These are phyloP conservation scores for Ammospiza caudacuta DNA, from an alignment of 2,113 vertebrate genomes.

Conservation along the genomic window DNA sequence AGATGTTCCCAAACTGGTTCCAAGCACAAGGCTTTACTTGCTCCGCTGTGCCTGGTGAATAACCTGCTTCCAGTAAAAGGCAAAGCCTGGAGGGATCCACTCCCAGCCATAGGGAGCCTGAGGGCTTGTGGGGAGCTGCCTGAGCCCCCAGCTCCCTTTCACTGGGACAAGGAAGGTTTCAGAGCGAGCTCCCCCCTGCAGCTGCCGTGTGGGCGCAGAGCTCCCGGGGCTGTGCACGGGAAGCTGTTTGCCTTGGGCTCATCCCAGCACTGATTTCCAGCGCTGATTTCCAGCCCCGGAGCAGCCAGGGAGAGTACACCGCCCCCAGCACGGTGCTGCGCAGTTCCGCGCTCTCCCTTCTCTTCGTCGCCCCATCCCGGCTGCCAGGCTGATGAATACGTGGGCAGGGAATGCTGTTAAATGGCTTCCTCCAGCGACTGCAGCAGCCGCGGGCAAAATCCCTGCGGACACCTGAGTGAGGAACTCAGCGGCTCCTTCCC, in stretches of 20 bases:
- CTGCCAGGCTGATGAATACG: not conserved
- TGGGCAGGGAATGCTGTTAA: not conserved
- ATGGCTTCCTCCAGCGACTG: not conserved
- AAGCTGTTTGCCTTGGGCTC: not conserved
- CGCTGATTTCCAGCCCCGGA: not conserved
- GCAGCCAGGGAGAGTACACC: not conserved
- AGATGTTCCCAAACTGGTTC: not conserved
- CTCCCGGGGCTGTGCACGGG: accelerated
- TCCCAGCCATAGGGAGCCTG: not conserved
- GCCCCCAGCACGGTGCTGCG: not conserved
- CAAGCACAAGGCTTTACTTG: not conserved
- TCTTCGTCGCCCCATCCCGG: not conserved
- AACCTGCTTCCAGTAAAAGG: not conserved
- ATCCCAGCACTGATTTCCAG: not conserved
- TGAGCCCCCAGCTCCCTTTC: not conserved
- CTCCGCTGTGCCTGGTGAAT: no score
- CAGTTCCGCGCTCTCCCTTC: not conserved
- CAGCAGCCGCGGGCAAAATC: not conserved
- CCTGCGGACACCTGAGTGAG: not conserved
- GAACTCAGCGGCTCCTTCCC: not conserved
- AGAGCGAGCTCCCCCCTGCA: accelerated
- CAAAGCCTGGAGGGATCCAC: no score
- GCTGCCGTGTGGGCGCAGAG: accelerated
- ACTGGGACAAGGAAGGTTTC: not conserved
- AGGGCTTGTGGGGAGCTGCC: no score